Evolutionary conservation across 1,140 invertebrate species (phyloP).

Genomic region (Drosophila kurseongensis): DNA sequence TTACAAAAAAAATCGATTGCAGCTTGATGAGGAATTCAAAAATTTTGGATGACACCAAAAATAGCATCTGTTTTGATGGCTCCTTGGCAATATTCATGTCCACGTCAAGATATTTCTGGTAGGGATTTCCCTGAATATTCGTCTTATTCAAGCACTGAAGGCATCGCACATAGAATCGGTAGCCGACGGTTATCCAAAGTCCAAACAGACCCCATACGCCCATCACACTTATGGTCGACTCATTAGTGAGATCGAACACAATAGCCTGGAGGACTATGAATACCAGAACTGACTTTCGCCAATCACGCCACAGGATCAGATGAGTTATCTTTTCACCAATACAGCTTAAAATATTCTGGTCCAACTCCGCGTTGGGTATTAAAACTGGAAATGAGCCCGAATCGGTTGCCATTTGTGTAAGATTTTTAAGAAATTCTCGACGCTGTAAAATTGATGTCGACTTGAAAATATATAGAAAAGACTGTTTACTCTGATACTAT

Average conservation of each 20-base stretch:
- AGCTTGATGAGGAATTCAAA: background rate
- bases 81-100: slow-evolving; percentile 11
- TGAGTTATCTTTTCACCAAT: slow-evolving; percentile 8
- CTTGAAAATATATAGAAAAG: background rate
- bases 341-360: background rate
- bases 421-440: background rate
- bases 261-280: slow-evolving; percentile 9
- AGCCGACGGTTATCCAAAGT: background rate
- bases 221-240: slow-evolving; percentile 2
- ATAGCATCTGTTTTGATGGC: background rate
- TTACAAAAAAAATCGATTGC: slow-evolving; percentile 1
- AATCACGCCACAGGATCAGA: slow-evolving; percentile 36
- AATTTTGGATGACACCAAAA: background rate
- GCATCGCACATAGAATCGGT: slow-evolving; percentile 13
- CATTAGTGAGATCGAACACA: slow-evolving; percentile 5
- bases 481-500: background rate
- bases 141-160: slow-evolving; percentile 5
- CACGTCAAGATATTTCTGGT: slow-evolving; percentile 11
- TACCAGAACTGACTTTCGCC: slow-evolving; percentile 3
- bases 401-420: background rate
- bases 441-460: background rate
- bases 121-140: background rate
- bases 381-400: too few species aligned
- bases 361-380: background rate
- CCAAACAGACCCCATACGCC: slow-evolving; percentile 1